Conservation (phyloP, 2,797 vertebrate species). For the Myotis vivesi region DNA sequence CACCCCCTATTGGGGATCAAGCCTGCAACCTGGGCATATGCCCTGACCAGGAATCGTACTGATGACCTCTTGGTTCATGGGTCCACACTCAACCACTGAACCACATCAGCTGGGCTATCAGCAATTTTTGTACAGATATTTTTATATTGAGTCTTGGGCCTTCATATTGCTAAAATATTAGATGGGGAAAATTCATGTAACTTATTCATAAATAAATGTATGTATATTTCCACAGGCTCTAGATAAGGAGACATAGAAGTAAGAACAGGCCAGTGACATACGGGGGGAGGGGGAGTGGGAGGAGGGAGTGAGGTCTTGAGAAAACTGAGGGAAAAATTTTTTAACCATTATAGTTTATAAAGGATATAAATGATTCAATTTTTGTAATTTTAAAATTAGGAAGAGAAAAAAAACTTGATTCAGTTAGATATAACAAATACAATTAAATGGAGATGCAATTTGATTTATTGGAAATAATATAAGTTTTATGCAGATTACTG, state of each 20-base stretch:
- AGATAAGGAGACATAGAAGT: neutral
- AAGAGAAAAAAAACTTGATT: conserved; percentile 40
- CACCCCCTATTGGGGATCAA: too few species aligned
- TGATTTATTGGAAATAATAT: conserved; percentile 43
- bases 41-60: too few species aligned
- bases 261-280: neutral
- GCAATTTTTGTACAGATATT: neutral
- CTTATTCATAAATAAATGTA: neutral
- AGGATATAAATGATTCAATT: neutral
- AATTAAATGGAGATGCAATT: conserved; percentile 45
- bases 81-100: too few species aligned
- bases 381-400: conserved; percentile 26
- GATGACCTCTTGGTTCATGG: too few species aligned
- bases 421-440: conserved; percentile 39
- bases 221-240: neutral
- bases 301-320: neutral
- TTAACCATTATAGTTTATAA: conserved; percentile 19
- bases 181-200: neutral
- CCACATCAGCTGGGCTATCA: neutral
- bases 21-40: too few species aligned
- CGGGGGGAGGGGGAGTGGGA: fast-evolving
- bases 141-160: neutral
- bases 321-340: neutral
- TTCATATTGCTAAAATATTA: neutral
- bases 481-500: conserved; percentile 43